Evolutionary conservation across 2,113 vertebrate genomes (phyloP).

Genomic region (Lathamus discolor): DNA sequence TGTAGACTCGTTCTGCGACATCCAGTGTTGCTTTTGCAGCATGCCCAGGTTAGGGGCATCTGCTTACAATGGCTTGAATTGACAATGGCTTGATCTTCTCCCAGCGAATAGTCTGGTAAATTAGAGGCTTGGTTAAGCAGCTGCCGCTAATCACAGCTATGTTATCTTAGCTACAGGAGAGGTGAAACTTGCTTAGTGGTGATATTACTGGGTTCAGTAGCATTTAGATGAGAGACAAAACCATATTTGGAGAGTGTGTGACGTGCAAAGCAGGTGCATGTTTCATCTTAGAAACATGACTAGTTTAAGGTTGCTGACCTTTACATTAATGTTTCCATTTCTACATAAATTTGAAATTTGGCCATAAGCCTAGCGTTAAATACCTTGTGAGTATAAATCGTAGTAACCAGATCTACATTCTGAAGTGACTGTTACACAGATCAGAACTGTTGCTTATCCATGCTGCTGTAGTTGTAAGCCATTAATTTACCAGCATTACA

Average conservation of each 20-base stretch:
- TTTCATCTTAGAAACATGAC: not conserved
- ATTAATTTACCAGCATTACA: not conserved
- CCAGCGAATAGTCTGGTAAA: not conserved
- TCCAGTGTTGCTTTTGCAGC: not conserved
- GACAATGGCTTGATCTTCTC: not conserved
- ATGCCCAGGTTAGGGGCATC: not conserved
- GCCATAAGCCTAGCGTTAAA: not conserved
- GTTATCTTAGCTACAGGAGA: not conserved
- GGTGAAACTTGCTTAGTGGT: not conserved
- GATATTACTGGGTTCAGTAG: not conserved
- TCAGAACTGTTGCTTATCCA: not conserved
- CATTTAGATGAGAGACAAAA: not conserved
- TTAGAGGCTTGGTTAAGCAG: not conserved
- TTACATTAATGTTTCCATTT: not conserved
- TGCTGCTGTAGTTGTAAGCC: not conserved
- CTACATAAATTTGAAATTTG: not conserved
- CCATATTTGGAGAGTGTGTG: rapidly evolving
- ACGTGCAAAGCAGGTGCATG: not conserved
- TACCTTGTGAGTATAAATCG: not conserved
- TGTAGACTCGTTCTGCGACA: not conserved
- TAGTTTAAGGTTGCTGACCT: not conserved
- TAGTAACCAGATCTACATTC: not conserved
- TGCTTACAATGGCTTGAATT: not conserved
- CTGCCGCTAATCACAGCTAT: not conserved
- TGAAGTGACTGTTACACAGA: not conserved